Percentiles rank a stretch among this genome's conserved stretches.
phyloP scores from a whole-genome alignment of 2,888 invertebrate species.

The Bimastos eiseni region DNA sequence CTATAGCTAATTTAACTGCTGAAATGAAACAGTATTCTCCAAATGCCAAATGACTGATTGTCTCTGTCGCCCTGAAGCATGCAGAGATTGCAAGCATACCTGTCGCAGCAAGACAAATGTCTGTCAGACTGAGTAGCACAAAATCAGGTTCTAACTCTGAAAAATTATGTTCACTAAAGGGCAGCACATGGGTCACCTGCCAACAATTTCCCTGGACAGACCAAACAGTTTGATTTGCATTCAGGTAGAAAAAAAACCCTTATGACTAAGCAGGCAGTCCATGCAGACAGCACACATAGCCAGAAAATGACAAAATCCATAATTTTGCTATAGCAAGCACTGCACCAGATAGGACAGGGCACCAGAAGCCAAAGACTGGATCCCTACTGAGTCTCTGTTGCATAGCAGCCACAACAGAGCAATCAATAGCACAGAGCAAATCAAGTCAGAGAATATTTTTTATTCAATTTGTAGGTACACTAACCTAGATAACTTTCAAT shows the following conservation, averaged over 20 bases:
- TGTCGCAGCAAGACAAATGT: slow-evolving; percentile 2
- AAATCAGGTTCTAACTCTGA: background rate
- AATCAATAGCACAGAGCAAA: background rate
- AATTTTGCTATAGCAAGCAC: background rate
- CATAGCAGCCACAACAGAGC: background rate
- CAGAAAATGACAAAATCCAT: slow-evolving; percentile 1
- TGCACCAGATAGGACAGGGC: slow-evolving; percentile 1
- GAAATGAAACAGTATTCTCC: background rate
- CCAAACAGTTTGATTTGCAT: background rate
- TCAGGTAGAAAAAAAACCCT: background rate
- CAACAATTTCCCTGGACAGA: background rate
- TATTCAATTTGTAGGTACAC: background rate
- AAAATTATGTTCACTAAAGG: background rate
- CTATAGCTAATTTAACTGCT: background rate
- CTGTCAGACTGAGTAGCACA: background rate
- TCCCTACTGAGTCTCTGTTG: background rate
- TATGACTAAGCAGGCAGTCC: background rate
- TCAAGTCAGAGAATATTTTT: background rate
- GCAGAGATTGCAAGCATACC: background rate
- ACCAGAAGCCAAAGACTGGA: background rate
- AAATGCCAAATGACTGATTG: background rate
- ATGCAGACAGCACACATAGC: background rate
- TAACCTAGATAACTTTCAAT: background rate
- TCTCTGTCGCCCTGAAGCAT: background rate
- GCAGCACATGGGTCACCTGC: background rate